Conservation (phyloP, 2,888 invertebrate genomes). For the Ditula angustiorana region DNA sequence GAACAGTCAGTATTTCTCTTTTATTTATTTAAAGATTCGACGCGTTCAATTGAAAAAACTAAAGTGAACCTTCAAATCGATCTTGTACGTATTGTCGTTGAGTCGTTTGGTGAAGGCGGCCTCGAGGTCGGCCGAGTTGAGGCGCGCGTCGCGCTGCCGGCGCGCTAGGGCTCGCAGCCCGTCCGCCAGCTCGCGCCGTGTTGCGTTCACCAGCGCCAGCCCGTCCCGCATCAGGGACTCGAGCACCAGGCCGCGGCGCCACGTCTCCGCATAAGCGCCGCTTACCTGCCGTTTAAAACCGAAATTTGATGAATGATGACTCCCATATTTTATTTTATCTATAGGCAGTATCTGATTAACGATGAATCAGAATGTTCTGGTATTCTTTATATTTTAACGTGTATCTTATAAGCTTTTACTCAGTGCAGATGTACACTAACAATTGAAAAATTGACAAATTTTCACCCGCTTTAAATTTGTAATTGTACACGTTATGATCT, state of each 20-base stretch:
- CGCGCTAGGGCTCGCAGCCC: constrained; percentile 74
- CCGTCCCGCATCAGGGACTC: constrained; percentile 81
- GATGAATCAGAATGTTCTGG: too few species aligned
- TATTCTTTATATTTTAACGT: too few species aligned
- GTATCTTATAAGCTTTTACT: too few species aligned
- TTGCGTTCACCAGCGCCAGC: constrained; percentile 80
- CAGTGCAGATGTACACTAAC: too few species aligned
- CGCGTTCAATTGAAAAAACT: too few species aligned
- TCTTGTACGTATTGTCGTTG: constrained; percentile 72
- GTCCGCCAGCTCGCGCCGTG: constrained; percentile 82
- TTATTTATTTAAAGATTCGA: constrained; percentile 20
- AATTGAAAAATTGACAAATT: too few species aligned
- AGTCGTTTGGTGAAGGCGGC: constrained; percentile 66
- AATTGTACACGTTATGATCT: too few species aligned
- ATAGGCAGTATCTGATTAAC: too few species aligned
- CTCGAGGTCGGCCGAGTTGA: constrained; percentile 70
- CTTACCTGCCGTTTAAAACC: constrained; percentile 73
- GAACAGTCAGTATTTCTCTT: too few species aligned
- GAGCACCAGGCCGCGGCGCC: constrained; percentile 81
- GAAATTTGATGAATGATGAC: neutral
- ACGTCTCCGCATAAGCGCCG: constrained; percentile 87
- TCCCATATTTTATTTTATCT: too few species aligned
- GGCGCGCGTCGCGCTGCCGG: constrained; percentile 70
- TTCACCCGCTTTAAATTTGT: too few species aligned
- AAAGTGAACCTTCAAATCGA: constrained; percentile 78